These are phyloP conservation scores for Nomada fabriciana DNA, from an alignment of 2,888 invertebrate genomes.

Conservation along the genomic window DNA sequence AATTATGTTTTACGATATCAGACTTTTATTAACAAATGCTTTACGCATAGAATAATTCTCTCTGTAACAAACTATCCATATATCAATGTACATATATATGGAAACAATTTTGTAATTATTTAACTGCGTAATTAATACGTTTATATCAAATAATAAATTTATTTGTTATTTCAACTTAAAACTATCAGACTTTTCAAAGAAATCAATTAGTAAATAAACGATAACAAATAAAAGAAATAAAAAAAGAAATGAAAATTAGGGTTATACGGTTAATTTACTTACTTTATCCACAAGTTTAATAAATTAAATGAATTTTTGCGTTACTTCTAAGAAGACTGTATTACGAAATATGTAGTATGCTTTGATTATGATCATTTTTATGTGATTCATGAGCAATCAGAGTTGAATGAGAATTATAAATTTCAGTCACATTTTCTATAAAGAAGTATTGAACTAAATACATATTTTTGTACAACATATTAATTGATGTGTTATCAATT, in stretches of 20 bases:
- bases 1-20: slow-evolving; percentile 62
- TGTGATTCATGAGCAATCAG: slow-evolving; percentile 34
- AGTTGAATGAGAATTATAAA: slow-evolving; percentile 35
- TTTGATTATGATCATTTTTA: slow-evolving; percentile 44
- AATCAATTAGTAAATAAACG: slow-evolving; percentile 61
- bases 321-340: slow-evolving; percentile 7
- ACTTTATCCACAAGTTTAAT: slow-evolving; percentile 10
- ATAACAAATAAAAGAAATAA: slow-evolving; percentile 36
- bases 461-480: slow-evolving; percentile 70
- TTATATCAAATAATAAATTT: slow-evolving; percentile 54
- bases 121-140: slow-evolving; percentile 41
- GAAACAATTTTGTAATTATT: slow-evolving; percentile 56
- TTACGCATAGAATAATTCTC: slow-evolving; percentile 53
- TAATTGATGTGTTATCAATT: slow-evolving; percentile 55
- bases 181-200: slow-evolving; percentile 71
- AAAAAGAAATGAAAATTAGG: not conserved
- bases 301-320: slow-evolving; percentile 14
- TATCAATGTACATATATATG: slow-evolving; percentile 32
- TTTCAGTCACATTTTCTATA: slow-evolving; percentile 14
- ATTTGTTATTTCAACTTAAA: slow-evolving; percentile 64
- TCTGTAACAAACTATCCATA: slow-evolving; percentile 50
- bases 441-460: slow-evolving; percentile 64
- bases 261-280: too few relatives aligned
- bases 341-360: slow-evolving; percentile 7
- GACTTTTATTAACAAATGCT: slow-evolving; percentile 67